phyloP scores from a whole-genome alignment of 1,140 invertebrate genomes.

The Aphis craccivora region DNA sequence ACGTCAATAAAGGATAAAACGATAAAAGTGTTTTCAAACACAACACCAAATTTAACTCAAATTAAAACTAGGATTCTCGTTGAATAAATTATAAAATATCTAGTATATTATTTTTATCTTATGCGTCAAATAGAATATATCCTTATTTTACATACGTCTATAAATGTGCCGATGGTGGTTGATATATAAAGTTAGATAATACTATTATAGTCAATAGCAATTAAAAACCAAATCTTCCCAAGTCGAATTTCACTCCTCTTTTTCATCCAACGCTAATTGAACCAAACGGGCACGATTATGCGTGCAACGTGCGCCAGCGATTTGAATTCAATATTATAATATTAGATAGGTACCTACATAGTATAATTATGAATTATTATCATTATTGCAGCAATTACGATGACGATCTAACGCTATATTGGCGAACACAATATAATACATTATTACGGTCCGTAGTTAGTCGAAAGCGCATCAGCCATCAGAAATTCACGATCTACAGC shows the following conservation, averaged over 20 bases:
- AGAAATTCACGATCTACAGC: constrained; percentile 7
- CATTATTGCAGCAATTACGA: background rate
- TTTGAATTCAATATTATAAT: constrained; percentile 1
- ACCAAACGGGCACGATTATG: background rate
- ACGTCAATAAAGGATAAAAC: background rate
- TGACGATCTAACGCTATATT: background rate
- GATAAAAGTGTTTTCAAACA: background rate
- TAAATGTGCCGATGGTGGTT: background rate
- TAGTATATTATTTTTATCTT: background rate
- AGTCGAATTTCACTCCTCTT: background rate
- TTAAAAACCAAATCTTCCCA: background rate
- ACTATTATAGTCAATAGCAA: too few relatives aligned
- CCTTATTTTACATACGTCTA: background rate
- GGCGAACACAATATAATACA: constrained; percentile 1
- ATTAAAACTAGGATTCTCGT: background rate
- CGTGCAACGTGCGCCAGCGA: background rate
- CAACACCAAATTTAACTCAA: background rate
- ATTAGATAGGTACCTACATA: background rate
- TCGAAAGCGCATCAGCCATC: background rate
- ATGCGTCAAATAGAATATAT: background rate
- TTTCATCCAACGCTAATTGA: background rate
- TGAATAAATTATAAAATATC: background rate
- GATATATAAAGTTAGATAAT: background rate
- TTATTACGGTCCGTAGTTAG: background rate
- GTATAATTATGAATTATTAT: background rate